Evolutionary conservation across 2,113 vertebrate genomes (phyloP), one percentile per base, ranked within the genome.

Genomic region (Poeciliopsis occidentalis): DNA sequence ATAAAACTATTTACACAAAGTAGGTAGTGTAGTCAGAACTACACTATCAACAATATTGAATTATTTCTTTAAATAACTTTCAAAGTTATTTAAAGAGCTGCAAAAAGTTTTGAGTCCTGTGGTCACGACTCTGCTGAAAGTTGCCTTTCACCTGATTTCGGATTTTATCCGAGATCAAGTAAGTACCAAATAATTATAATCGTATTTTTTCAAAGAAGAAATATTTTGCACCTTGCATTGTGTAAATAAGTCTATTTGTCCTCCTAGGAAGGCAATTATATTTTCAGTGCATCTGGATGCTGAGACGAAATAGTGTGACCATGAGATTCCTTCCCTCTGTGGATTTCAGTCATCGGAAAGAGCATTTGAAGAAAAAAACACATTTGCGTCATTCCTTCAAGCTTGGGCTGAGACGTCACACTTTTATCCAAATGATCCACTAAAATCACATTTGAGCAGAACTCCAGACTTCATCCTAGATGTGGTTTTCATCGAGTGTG

Each of bases 331-430:
- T 67, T 31, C 61, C 39, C 30, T 34, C 41, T 31, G 8, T 24
- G 24, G 34, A 11, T 75, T 75, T 80, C 71, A 27, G 15, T 77
- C 79, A 73, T 71, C 12, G 51, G 29, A 44, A 4, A 60, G 12
- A 2, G 41, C 4, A 1, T 7, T 31, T 15, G 69, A 64, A 57
- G 41, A 54, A 60, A 32, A 0, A 44, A 47, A 87, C 66, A 69
- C 67, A 75, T 66, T 80, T 79, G 85, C 80, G 67, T 90, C 87
- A 87, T 76, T 66, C 41, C 68, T 73, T 77, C 64, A 64, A 32
- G 60, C 63, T 71, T 8, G 3, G 8, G 32, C 31, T 51, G 17
- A 82, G 64, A 86, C 71, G 80, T 86, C 73, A 87, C 60, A n/a
- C 68, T 72, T 75, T 66, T 39, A 79, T 85, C 63, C 27, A 13